Evolutionary conservation across 1,140 invertebrate species (phyloP), one percentile per base, ranked within the genome.

Genomic region (Hermatobates lingyangjiaoensis): DNA sequence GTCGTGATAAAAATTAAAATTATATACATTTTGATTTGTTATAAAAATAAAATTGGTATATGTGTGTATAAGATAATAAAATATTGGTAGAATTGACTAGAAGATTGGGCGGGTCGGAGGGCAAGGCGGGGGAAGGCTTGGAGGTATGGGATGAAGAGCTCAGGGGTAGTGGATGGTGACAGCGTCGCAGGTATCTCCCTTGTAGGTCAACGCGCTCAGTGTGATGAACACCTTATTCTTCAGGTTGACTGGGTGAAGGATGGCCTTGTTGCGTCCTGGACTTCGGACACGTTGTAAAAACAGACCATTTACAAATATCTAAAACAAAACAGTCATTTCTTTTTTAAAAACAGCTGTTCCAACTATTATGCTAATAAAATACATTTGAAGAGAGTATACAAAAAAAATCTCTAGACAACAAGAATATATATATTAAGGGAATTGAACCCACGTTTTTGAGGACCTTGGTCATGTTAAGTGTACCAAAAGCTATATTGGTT

Each of bases 221-320:
- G 54, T 56, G 20, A 58, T 42, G 30, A 26, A 50, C 1, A 56
- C 2, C 12, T 51, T 53, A 14, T 39, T 34, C 20, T 42, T 48
- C 15, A 58, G 30, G 20, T 58, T 53, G 18, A 58, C 45, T 7
- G 57, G 54, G 26, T 56, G 55, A 25, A 58, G 24, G 3, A 58
- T 27, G 7, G 54, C 27, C n/a, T 51, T 58, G 20, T 40, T 51
- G 0, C 54, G 39, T n/a, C 30, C 40, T 10, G 48, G 46, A 12
- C 47, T 44, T 7, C 42, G 40, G 20, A 56, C 30, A 20, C 42
- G 34, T 30, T 56, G 57, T 15, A 51, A 45, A 3, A 42, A 51
- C 15, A 52, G 28, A 0, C 52, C 54, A 46, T 58, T 56, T 23
- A 56, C 14, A 18, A 18, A 52, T 15, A 58, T 15, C 57, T 58